A percentile compares a stretch with the other conserved stretches of the same genome.
Evolutionary conservation across 2,888 invertebrate species (phyloP).

Genomic region (Tipula unca): DNA sequence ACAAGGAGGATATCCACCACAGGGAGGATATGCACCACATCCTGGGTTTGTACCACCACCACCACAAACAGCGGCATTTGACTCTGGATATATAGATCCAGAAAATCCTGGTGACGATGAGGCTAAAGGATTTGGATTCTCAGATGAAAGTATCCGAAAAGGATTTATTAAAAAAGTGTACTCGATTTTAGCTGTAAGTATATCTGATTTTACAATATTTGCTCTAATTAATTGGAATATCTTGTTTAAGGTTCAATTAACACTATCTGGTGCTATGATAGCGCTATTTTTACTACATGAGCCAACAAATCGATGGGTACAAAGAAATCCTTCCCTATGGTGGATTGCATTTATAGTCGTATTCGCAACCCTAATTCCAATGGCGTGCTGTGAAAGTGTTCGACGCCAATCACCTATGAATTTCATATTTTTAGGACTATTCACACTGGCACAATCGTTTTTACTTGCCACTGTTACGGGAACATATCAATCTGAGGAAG

Average conservation of each 20-base stretch:
- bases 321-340: conserved; percentile 49
- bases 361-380: conserved; percentile 66
- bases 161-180: conserved; percentile 42
- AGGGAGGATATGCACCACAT: conserved; percentile 25
- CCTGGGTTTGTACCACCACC: conserved; percentile 28
- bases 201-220: not conserved
- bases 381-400: conserved; percentile 80
- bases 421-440: conserved; percentile 76
- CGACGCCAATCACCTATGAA: conserved; percentile 79
- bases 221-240: conserved; percentile 16
- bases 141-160: conserved; percentile 38
- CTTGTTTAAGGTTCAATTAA: conserved; percentile 59
- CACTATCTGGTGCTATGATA: conserved; percentile 70
- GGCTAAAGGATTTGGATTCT: conserved; percentile 40
- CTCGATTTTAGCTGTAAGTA: conserved; percentile 38
- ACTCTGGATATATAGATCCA: conserved; percentile 38
- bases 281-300: conserved; percentile 62
- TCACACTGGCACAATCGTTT: conserved; percentile 76
- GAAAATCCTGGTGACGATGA: conserved; percentile 34
- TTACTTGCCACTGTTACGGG: conserved; percentile 66
- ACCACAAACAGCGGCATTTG: conserved; percentile 38
- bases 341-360: conserved; percentile 58
- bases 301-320: conserved; percentile 53
- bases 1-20: conserved; percentile 24
- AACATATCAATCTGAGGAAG: conserved; percentile 52